phyloP scores from a whole-genome alignment of 2,888 invertebrate genomes.

The Alloscopus bannaensis region DNA sequence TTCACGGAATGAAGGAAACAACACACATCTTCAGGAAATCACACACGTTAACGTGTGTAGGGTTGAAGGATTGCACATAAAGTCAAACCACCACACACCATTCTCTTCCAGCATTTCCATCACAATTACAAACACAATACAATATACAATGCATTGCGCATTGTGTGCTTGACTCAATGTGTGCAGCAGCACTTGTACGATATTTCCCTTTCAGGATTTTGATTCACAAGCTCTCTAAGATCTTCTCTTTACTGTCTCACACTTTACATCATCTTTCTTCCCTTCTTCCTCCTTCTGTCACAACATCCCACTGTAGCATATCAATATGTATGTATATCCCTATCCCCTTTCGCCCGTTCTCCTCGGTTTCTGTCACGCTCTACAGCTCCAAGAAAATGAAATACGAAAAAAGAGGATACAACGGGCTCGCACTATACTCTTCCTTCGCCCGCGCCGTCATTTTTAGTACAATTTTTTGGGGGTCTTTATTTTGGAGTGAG shows the following conservation, averaged over 20 bases:
- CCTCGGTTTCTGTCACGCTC: conserved; percentile 59
- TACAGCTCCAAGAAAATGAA: conserved; percentile 52
- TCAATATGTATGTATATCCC: conserved; percentile 52
- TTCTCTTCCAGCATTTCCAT: conserved; percentile 47
- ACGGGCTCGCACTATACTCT: conserved; percentile 1
- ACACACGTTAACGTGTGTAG: background rate
- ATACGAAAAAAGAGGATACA: conserved; percentile 43
- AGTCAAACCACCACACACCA: conserved; percentile 15
- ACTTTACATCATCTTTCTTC: conserved; percentile 38
- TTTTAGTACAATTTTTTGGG: conserved; percentile 4
- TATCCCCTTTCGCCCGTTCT: conserved; percentile 47
- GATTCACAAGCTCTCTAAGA: conserved; percentile 47
- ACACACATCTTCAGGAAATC: conserved; percentile 15
- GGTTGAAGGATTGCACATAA: conserved; percentile 22
- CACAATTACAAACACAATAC: no score
- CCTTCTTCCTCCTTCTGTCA: conserved; percentile 38
- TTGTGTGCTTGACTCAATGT: no score
- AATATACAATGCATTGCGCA: conserved; percentile 33
- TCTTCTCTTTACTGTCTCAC: conserved; percentile 15
- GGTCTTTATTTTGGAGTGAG: conserved; percentile 35
- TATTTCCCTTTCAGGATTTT: conserved; percentile 40
- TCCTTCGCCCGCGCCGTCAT: conserved; percentile 9
- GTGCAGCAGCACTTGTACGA: conserved; percentile 41
- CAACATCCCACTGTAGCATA: conserved; percentile 54
- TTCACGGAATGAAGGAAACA: background rate